Evolutionary conservation across 1,140 invertebrate genomes (phyloP), one percentile per base, ranked within the genome.

Genomic region (Panagrolaimus sp.): DNA sequence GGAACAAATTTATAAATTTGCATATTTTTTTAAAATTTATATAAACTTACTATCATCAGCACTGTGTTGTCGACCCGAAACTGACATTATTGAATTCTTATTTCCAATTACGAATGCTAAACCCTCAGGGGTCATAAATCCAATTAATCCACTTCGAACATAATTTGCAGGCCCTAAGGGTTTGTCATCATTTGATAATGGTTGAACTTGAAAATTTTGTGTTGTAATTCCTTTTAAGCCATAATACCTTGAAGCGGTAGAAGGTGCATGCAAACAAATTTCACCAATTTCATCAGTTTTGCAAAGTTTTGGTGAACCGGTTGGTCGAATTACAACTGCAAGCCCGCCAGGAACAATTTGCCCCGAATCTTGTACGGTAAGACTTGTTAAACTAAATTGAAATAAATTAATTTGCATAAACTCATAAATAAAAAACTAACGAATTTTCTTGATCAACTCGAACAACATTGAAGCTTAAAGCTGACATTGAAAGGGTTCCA

Each of bases 401-500:
- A 38, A 4, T 38, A 38, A 4, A 7, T 38, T 38, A 38, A 7
- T 38, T 7, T 38, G 32, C 32, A 38, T 38, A 7, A 4, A 2
- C 32, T n/a, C n/a, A n/a, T n/a, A 38, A 38, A 38, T 38, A 38
- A 38, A 38, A 4, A 38, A 38, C 32, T 38, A 4, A 38, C 32
- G 32, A 38, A 85, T 98, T 98, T 84, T 98, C 96, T 78, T 93
- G 93, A 85, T 99, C 96, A 1, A 99, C 95, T 46, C 96, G 85
- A 5, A 99, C 96, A 1, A 99, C 96, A 21, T 94, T 94, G 85
- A 94, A 94, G 84, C 91, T 93, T 8, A 97, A 87, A 9, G 93
- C 95, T 65, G 93, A 91, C 96, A 99, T 98, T n/a, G 94, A 97
- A 0, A 99, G 87, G 0, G 98, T 94, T 17, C 96, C 96, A 32